phyloP scores from a whole-genome alignment of 2,113 vertebrate species.

The Australoheros scitulus region DNA sequence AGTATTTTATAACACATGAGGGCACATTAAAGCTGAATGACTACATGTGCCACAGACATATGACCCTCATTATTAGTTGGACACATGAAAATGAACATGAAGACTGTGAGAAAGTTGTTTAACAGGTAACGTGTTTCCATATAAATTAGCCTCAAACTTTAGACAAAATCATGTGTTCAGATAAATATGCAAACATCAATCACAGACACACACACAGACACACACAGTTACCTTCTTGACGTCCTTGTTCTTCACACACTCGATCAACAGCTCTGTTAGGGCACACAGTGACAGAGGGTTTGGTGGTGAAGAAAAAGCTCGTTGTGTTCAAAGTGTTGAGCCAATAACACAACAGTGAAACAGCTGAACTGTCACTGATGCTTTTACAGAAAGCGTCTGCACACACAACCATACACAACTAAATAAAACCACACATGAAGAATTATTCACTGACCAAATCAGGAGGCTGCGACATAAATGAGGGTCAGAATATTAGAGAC shows the following conservation, averaged over 20 bases:
- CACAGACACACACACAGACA: too few species aligned
- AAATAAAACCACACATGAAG: too few species aligned
- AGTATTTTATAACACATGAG: background rate
- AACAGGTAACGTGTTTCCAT: background rate
- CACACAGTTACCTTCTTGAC: slow-evolving; percentile 81
- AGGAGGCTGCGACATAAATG: background rate
- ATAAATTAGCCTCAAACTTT: background rate
- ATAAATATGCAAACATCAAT: background rate
- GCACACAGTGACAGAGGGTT: background rate
- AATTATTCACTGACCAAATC: background rate
- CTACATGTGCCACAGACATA: background rate
- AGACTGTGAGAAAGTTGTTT: background rate
- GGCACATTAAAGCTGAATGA: background rate
- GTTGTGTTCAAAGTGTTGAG: too few species aligned
- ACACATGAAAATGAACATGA: background rate
- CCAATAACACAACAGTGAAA: too few species aligned
- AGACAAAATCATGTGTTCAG: background rate
- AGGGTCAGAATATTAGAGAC: background rate
- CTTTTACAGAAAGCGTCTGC: background rate
- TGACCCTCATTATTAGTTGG: background rate
- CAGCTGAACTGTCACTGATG: background rate
- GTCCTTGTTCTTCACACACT: slow-evolving; percentile 89
- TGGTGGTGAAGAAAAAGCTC: background rate
- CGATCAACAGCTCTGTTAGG: slow-evolving; percentile 78
- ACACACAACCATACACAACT: background rate